These are phyloP conservation scores for Pipistrellus pygmaeus DNA, from an alignment of 2,797 vertebrate species.

Conservation along the genomic window DNA sequence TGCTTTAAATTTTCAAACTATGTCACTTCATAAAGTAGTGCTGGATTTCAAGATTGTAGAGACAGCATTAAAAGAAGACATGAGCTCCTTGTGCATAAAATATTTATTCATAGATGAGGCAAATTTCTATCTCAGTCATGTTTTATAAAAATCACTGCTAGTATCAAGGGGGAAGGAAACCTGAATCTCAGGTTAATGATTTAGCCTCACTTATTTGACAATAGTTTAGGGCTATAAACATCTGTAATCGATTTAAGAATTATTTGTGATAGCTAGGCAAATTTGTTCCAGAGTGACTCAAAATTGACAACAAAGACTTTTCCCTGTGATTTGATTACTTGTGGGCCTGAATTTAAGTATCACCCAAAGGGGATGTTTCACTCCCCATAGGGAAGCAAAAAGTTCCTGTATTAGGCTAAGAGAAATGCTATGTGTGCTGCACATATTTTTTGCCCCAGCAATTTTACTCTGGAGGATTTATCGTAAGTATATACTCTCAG, in stretches of 20 bases:
- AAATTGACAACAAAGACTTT: conserved; percentile 58
- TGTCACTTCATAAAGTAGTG: background rate
- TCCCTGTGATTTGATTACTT: conserved; percentile 58
- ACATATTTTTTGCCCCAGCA: background rate
- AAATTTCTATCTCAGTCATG: conserved; percentile 1
- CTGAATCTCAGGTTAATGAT: conserved; percentile 57
- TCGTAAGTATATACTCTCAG: background rate
- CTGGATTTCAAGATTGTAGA: background rate
- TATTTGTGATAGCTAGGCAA: conserved; percentile 66
- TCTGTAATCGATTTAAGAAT: conserved; percentile 72
- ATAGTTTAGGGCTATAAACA: conserved; percentile 51
- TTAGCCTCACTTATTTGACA: conserved; percentile 59
- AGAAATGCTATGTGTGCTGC: background rate
- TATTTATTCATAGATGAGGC: background rate
- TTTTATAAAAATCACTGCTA: conserved; percentile 51
- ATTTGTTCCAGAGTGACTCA: conserved; percentile 69
- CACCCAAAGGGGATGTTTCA: conserved; percentile 20
- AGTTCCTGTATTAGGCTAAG: background rate
- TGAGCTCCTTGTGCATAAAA: background rate
- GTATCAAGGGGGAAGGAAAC: conserved; percentile 27
- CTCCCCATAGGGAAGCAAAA: background rate
- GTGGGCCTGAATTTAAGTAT: conserved; percentile 48
- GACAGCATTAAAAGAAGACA: background rate
- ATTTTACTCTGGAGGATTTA: conserved; percentile 7
- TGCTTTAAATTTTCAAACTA: conserved; percentile 11